A percentile compares a stretch with the other conserved stretches of the same genome.
Evolutionary conservation across 1,140 invertebrate genomes (phyloP).

Genomic region (Wiebesia pumilae): DNA sequence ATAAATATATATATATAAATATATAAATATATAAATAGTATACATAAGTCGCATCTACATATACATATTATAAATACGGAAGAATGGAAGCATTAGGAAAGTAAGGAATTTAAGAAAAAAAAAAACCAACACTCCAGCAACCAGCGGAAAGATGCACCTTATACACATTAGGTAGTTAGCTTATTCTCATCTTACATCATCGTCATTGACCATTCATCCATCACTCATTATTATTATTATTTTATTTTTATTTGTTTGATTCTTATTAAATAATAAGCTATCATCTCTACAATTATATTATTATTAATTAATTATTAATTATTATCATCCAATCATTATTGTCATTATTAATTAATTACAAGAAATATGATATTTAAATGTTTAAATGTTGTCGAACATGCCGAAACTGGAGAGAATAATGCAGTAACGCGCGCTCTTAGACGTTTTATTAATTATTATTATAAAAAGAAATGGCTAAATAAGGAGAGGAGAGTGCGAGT

Average conservation of each 20-base stretch:
- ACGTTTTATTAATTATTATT: slow-evolving; percentile 54
- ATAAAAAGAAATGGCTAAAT: slow-evolving; percentile 47
- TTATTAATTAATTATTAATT: slow-evolving; percentile 65
- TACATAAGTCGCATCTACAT: slow-evolving; percentile 57
- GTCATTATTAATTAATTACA: slow-evolving; percentile 66
- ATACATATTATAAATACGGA: slow-evolving; percentile 69
- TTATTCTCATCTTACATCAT: slow-evolving; percentile 61
- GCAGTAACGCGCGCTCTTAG: slow-evolving; percentile 50
- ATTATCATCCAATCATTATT: slow-evolving; percentile 59
- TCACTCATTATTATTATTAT: slow-evolving; percentile 58
- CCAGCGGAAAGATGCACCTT: slow-evolving; percentile 58
- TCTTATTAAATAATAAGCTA: slow-evolving; percentile 51
- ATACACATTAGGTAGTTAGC: slow-evolving; percentile 70
- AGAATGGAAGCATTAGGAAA: slow-evolving; percentile 43
- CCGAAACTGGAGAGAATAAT: slow-evolving; percentile 53
- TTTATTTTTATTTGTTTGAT: slow-evolving; percentile 57
- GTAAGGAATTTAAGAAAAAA: slow-evolving; percentile 53
- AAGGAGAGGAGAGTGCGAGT: slow-evolving; percentile 31
- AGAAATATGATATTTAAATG: slow-evolving; percentile 74
- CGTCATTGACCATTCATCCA: slow-evolving; percentile 28
- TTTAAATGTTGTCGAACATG: slow-evolving; percentile 65
- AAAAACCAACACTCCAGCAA: slow-evolving; percentile 62
- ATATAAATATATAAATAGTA: slow-evolving; percentile 65
- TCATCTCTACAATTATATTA: slow-evolving; percentile 54
- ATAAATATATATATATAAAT: slow-evolving; percentile 63